A percentile compares a stretch with the other conserved stretches of the same genome.
These are phyloP conservation scores for Cydia strobilella DNA, from an alignment of 1,140 invertebrate species.

Conservation along the genomic window DNA sequence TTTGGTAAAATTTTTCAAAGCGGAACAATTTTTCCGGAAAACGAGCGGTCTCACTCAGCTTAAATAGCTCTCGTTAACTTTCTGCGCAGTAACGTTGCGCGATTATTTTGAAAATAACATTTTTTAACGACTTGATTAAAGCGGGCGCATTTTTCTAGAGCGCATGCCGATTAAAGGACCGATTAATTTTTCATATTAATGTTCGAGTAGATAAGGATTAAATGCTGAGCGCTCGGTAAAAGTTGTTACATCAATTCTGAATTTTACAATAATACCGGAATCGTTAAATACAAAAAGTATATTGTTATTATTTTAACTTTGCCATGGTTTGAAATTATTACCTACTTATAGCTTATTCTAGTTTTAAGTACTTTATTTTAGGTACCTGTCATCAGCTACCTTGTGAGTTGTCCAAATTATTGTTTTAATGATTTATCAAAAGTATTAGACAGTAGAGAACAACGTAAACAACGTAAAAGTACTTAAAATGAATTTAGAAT, in stretches of 20 bases:
- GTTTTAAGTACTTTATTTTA: too few relatives aligned
- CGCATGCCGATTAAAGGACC: slow-evolving; percentile 32
- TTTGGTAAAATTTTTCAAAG: slow-evolving; percentile 71
- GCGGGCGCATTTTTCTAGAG: slow-evolving; percentile 47
- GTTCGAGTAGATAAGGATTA: slow-evolving; percentile 31
- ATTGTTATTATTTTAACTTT: neutral
- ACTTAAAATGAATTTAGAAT: neutral
- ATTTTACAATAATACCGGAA: neutral
- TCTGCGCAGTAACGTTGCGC: slow-evolving; percentile 53
- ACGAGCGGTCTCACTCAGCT: slow-evolving; percentile 52
- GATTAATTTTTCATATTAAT: slow-evolving; percentile 53
- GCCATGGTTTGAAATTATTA: neutral
- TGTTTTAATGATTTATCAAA: too few relatives aligned
- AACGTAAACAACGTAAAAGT: too few relatives aligned
- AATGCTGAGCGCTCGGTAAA: slow-evolving; percentile 7
- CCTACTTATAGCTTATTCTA: too few relatives aligned
- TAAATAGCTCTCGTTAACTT: slow-evolving; percentile 76
- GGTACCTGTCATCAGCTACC: too few relatives aligned
- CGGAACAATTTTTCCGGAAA: slow-evolving; percentile 57
- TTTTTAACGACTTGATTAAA: slow-evolving; percentile 68
- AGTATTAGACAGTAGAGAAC: too few relatives aligned
- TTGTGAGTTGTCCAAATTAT: too few relatives aligned
- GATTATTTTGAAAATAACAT: slow-evolving; percentile 70
- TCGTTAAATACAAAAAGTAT: neutral
- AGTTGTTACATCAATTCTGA: slow-evolving; percentile 24